These are phyloP conservation scores for Euzophera pinguis DNA, from an alignment of 2,888 invertebrate genomes.

Conservation along the genomic window DNA sequence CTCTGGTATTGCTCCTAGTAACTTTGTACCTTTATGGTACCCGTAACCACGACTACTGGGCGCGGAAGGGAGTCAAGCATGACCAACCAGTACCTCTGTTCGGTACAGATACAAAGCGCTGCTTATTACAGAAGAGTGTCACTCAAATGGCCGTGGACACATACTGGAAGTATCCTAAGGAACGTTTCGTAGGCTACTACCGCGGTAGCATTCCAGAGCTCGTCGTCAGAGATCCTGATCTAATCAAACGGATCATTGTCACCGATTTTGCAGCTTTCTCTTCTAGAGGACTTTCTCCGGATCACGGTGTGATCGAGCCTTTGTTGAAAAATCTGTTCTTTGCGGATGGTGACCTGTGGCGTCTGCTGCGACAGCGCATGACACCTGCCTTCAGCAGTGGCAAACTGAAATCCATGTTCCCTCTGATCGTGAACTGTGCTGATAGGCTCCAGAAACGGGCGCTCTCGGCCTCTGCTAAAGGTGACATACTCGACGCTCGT, in stretches of 20 bases:
- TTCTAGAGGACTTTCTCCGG: slow-evolving; percentile 38
- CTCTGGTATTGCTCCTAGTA: slow-evolving; percentile 23
- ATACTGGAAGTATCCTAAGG: slow-evolving; percentile 48
- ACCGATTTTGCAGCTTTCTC: slow-evolving; percentile 45
- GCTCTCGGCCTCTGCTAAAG: slow-evolving; percentile 29
- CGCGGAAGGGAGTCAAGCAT: slow-evolving; percentile 41
- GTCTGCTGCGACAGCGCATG: slow-evolving; percentile 52
- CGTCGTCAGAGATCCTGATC: slow-evolving; percentile 45
- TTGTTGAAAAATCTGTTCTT: slow-evolving; percentile 51
- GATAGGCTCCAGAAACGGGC: slow-evolving; percentile 41
- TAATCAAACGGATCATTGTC: slow-evolving; percentile 39
- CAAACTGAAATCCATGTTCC: slow-evolving; percentile 58
- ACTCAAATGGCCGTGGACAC: slow-evolving; percentile 36
- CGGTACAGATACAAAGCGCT: slow-evolving; percentile 35
- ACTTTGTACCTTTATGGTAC: slow-evolving; percentile 43
- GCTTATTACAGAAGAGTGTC: slow-evolving; percentile 34
- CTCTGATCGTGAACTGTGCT: slow-evolving; percentile 49
- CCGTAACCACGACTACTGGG: slow-evolving; percentile 45
- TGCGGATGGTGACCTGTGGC: slow-evolving; percentile 57
- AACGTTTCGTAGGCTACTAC: slow-evolving; percentile 47
- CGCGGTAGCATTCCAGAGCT: slow-evolving; percentile 38
- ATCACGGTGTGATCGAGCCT: slow-evolving; percentile 43
- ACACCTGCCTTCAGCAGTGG: slow-evolving; percentile 57
- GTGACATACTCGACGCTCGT: slow-evolving; percentile 38
- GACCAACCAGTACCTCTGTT: slow-evolving; percentile 40